Evolutionary conservation across 2,797 vertebrate species (phyloP), one percentile per base, ranked within the genome.

Genomic region (Oceanodroma leucorhoa): DNA sequence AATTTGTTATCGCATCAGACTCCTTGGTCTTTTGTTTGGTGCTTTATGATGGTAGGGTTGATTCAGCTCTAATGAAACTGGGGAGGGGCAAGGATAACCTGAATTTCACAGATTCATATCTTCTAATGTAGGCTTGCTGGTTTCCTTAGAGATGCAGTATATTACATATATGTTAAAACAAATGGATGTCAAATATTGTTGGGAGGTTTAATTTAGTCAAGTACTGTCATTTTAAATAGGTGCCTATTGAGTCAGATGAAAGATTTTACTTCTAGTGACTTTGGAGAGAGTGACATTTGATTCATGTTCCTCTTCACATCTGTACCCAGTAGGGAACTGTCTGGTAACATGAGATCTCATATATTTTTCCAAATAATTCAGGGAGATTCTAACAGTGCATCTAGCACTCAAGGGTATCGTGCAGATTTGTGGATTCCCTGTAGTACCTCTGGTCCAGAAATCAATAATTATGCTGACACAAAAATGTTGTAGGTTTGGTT

Each of bases 271-370:
- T 7, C 26, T 22, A n/a, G 14, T 87, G 61, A 64, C 57, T 78
- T 92, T 19, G 50, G 13, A 40, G 32, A 48, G 34, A 85, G 14
- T 83, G 76, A n/a, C 20, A 22, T 66, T 72, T 67, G 72, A 67
- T 73, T 78, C 23, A 12, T 58, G 45, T 67, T 85, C 5, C 41
- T 91, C 21, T 69, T 73, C 23, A 53, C 21, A 45, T 75, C 79
- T 73, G 8, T 40, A 64, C 65, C 27, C 53, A 51, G 30, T 71
- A 67, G 71, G 50, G 78, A 85, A 19, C 38, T 77, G 23, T 53
- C 67, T 85, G 38, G 9, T 89, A 80, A 38, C 0, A 0, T 84
- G 70, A 77, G 36, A 30, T 73, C 23, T 73, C 2, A 0, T 69
- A 0, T 65, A 6, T 48, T 27, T 65, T 55, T 57, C 41, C 41